Base-by-base conservation (phyloP, 2,797 vertebrate species). In the Ataeniobius toweri region DNA sequence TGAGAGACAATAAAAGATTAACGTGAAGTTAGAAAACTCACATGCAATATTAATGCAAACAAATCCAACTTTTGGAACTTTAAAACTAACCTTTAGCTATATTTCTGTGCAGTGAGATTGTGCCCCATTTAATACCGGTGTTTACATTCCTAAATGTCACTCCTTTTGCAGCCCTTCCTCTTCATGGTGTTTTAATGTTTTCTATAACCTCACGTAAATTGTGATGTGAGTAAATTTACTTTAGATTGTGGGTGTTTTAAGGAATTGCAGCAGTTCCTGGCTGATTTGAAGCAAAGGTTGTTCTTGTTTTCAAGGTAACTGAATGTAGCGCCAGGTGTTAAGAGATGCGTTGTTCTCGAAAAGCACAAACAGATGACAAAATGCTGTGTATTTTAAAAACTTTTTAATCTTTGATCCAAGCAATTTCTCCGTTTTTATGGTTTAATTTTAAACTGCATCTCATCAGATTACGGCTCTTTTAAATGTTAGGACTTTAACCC, bases 321-420 rank as follows among this genome's bases (percentile, higher is more conserved):
- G 93, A 95, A 94, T 92, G 93, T 93, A 94, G 76, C 81, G 85
- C 72, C 82, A 87, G 80, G 77, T 73, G 76, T 87, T 89, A 61
- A 24, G 61, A 12, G 28, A 74, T 72, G 79, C 84, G 75, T 90
- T 84, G 74, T 82, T 89, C 69, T 67, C 81, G 76, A 85, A 80
- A 91, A 94, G 92, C 91, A 93, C 92, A 93, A 68, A 87, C 58
- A 70, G 28, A 69, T 81, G 8, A 85, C 24, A 82, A 86, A 80
- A 86, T 85, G 76, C 81, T 90, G 88, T 85, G 87, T 77, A 89
- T 83, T 85, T 88, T 72, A 70, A 71, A 74, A 81, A 71, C 16
- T 68, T 76, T 74, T 77, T 74, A 56, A 63, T 44, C 46, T 39
- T 77, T 67, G 26, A 86, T 80, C 71, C 44, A 4, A 46, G 10